Evolutionary conservation across 2,888 invertebrate genomes (phyloP), one percentile per base, ranked within the genome.

Genomic region (Zhengitettix transpicula): DNA sequence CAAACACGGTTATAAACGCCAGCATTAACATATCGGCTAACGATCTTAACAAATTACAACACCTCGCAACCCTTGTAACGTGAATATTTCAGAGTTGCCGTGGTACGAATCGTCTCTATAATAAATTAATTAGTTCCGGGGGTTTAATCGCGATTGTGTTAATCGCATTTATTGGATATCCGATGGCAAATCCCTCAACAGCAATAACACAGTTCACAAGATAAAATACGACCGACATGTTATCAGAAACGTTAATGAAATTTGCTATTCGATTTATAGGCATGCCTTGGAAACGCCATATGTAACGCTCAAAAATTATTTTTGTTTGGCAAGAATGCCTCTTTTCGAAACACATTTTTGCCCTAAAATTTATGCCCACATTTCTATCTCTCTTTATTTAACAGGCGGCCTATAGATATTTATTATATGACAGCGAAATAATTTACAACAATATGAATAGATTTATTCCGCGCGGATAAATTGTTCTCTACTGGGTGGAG

Each of bases 221-320:
- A 55, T 55, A 55, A 55, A 55, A 55, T 40, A 55, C 55, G 55
- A 55, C n/a, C 55, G 55, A 40, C 55, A 41, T 55, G 55, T 55
- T 55, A 55, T 55, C 55, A 55, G 55, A 55, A 55, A 55, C 55
- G 55, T n/a, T 55, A 55, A 55, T 55, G 55, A 55, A 55, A 55
- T 55, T 55, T 40, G 55, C 55, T 55, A n/a, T 47, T 47, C 47
- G 47, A 47, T 47, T 47, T 47, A 47, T 47, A 47, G 47, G 47
- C 47, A n/a, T 47, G 47, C 47, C 47, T 47, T 47, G 47, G 47
- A 47, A 47, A 14, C 47, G 47, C 47, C 47, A 47, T 47, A 47
- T n/a, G 47, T 47, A 47, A 47, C 47, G 47, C 47, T 47, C 47
- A 47, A 47, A 47, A 47, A 47, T 47, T 47, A 47, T 47, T 47